Evolutionary conservation across 2,888 invertebrate genomes (phyloP).

Genomic region (Acrocyrtus sp.): DNA sequence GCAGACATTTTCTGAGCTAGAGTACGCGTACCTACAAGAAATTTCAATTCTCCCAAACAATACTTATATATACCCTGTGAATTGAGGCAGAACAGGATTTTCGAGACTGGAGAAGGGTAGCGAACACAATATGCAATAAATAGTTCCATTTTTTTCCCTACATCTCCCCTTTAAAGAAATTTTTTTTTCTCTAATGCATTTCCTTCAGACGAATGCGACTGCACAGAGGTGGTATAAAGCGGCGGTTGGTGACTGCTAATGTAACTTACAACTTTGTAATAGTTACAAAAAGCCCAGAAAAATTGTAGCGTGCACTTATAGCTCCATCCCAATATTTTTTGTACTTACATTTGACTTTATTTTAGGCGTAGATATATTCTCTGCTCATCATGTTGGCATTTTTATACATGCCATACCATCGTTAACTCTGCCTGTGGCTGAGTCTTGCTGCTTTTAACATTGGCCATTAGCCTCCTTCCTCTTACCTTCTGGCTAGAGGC

Average conservation of each 20-base stretch:
- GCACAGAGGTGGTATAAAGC: not conserved
- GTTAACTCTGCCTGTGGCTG: conserved; percentile 32
- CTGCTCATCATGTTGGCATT: not conserved
- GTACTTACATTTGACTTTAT: conserved; percentile 2
- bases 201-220: not conserved
- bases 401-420: conserved; percentile 5
- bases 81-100: conserved; percentile 16
- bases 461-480: conserved; percentile 50
- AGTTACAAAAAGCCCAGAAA: conserved; percentile 6
- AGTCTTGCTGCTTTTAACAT: conserved; percentile 30
- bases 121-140: conserved; percentile 18
- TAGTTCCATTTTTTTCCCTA: too few species aligned
- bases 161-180: conserved; percentile 10
- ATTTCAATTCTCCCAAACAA: conserved; percentile 30
- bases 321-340: conserved; percentile 6
- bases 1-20: not conserved
- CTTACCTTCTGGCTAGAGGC: conserved; percentile 40
- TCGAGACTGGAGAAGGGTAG: not conserved
- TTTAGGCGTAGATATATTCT: conserved; percentile 21
- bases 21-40: not conserved
- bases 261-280: conserved; percentile 11
- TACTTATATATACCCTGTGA: too few species aligned
- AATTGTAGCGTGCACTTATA: too few species aligned
- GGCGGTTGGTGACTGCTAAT: conserved; percentile 14
- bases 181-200: not conserved